Conservation (phyloP, 2,888 invertebrate species). For the Axea sp. region DNA sequence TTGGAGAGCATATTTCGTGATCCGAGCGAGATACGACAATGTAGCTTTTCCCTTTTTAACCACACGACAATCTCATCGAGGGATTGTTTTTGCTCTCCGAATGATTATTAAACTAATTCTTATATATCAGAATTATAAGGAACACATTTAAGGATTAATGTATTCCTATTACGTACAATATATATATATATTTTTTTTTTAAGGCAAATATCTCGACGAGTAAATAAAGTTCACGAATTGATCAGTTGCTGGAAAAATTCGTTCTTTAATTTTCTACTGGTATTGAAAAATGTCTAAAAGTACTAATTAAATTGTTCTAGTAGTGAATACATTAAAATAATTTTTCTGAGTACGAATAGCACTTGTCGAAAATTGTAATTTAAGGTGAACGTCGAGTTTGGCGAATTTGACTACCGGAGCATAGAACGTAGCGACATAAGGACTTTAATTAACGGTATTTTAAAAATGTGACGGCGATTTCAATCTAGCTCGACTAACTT, state of each 20-base stretch:
- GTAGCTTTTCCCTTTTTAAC: conserved; percentile 63
- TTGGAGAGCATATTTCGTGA: conserved; percentile 77
- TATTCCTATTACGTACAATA: conserved; percentile 68
- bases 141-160: conserved; percentile 78
- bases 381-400: conserved; percentile 21
- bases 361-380: conserved; percentile 28
- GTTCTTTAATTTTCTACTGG: too few species aligned
- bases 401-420: conserved; percentile 26
- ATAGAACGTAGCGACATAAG: conserved; percentile 36
- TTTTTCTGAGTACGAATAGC: too few species aligned
- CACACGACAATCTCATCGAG: conserved; percentile 70
- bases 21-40: conserved; percentile 72
- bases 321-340: too few species aligned
- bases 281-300: too few species aligned
- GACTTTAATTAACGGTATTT: conserved; percentile 61
- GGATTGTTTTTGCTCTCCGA: conserved; percentile 66
- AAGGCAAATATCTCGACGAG: too few species aligned
- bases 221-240: too few species aligned
- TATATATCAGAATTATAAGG: conserved; percentile 77
- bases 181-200: too few species aligned
- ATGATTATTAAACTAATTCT: conserved; percentile 74
- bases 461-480: conserved; percentile 77
- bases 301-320: too few species aligned
- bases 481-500: conserved; percentile 76
- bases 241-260: too few species aligned